Evolutionary conservation across 2,888 invertebrate genomes (phyloP), one percentile per base, ranked within the genome.

Genomic region (Neoscelio sp.): DNA sequence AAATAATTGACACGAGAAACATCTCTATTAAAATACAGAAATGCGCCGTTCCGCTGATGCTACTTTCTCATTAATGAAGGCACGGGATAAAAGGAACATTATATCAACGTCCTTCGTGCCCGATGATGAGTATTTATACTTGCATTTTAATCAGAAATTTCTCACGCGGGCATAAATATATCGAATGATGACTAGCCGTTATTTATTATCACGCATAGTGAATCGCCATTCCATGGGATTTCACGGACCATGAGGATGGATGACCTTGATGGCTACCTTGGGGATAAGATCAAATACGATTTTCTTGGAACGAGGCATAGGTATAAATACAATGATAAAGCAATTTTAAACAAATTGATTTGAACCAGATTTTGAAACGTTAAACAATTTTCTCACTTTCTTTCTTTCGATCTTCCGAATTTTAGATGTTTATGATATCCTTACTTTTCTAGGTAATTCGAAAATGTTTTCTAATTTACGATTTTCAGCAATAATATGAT

Each of bases 241-340:
- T 65, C 13, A 23, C 12, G 52, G 10, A 4, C 62, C n/a, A n/a
- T n/a, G n/a, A n/a, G n/a, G n/a, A n/a, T n/a, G n/a, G n/a, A n/a
- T n/a, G n/a, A n/a, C n/a, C 62, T 48, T 64, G 26, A 33, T 44
- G 28, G 18, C 8, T 6, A 60, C 18, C 60, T 46, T 60, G 44
- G 62, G 38, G 48, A 48, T 48, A 38, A 48, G 48, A 64, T 64
- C 62, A 26, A 64, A 64, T 28, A 64, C 38, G 26, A 15, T 58
- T 28, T 26, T 40, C 26, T n/a, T n/a, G 18, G 17, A 28, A 15
- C 7, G 18, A 12, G 30, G 44, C 38, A 54, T 38, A 54, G 38
- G 35, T 23, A n/a, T 15, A 48, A 52, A 52, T 4, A 17, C 12
- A 13, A 8, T 15, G 48, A 48, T 48, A 26, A n/a, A n/a, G n/a